Base-by-base conservation (phyloP, 2,888 invertebrate genomes). In the Catocala fraxini region DNA sequence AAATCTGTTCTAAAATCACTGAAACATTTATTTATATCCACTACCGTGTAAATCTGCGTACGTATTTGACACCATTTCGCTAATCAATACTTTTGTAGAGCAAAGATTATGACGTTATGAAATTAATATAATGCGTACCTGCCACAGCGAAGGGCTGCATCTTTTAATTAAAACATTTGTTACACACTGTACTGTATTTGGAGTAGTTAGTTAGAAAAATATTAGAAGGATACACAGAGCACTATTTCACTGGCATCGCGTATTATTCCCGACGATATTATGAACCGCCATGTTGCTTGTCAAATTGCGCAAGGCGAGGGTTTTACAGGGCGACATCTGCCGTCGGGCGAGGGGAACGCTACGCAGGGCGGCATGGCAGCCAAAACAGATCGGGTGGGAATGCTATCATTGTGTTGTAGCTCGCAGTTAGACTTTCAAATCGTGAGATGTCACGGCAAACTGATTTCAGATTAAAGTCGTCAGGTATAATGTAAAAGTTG, bases 271-370 rank as follows among this genome's bases (percentile, higher is more conserved):
- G 80, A 71, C 77, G 68, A 71, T 63, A 70, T 63, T 66, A 55
- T 68, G 67, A 53, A 69, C 72, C 65, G 79, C 79, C 79, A 79
- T 80, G 59, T 73, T 76, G 68, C 52, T 59, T 80, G 76, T 79
- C 76, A 80, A 71, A 79, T 82, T 77, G 73, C 63, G 72, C 60
- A 70, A 68, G 67, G 77, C 60, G 70, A 68, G 68, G 77, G 78
- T 75, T 72, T 43, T 45, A 68, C 58, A 58, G 65, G 54, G 73
- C 85, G 89, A 85, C 90, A 90, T 87, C 90, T 90, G 81, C 70
- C 78, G 81, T 68, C 73, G 77, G 79, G 79, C 75, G 66, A 70
- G 65, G 68, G 65, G 69, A 80, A 62, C 65, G 52, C 57, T 60
- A 68, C 42, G 74, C 62, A 75, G 81, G 78, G 75, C 69, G 70